Percentiles rank a stretch among this genome's conserved stretches.
Evolutionary conservation across 1,140 invertebrate species (phyloP).

Genomic region (Acromyrmex charruanus): DNA sequence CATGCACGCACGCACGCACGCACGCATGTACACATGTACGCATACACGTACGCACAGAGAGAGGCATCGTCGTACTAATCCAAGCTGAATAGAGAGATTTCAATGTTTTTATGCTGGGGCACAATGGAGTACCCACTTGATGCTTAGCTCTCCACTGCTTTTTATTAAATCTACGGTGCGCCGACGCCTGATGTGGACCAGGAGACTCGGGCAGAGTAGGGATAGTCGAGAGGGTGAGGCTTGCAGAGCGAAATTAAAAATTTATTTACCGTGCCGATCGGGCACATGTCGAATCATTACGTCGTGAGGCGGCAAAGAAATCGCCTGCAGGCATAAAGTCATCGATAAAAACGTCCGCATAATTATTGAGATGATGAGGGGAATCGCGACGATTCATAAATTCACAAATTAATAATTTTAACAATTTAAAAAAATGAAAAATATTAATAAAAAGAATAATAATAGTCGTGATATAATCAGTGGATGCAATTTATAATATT

Average conservation of each 20-base stretch:
- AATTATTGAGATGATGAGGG: neutral
- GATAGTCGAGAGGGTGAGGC: slow-evolving; percentile 43
- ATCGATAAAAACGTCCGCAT: neutral
- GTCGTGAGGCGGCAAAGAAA: neutral
- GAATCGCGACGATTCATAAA: neutral
- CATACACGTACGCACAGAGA: slow-evolving; percentile 26
- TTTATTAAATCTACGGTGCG: slow-evolving; percentile 85
- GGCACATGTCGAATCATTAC: slow-evolving; percentile 57
- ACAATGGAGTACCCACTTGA: slow-evolving; percentile 86
- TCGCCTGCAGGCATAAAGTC: neutral
- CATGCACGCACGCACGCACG: slow-evolving; percentile 68
- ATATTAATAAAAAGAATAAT: slow-evolving; percentile 14
- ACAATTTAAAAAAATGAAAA: neutral
- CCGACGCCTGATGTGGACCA: slow-evolving; percentile 62
- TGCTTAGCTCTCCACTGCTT: slow-evolving; percentile 84
- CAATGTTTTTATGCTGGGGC: slow-evolving; percentile 86
- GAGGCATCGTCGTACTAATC: slow-evolving; percentile 81
- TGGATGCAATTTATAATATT: neutral
- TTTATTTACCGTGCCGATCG: slow-evolving; percentile 81
- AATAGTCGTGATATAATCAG: neutral
- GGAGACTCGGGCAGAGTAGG: neutral
- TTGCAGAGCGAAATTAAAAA: slow-evolving; percentile 80
- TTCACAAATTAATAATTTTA: neutral
- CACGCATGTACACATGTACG: slow-evolving; percentile 62
- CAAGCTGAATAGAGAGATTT: slow-evolving; percentile 86